A percentile compares a stretch with the other conserved stretches of the same genome.
These are phyloP conservation scores for Stegana nigrithorax DNA, from an alignment of 2,888 invertebrate species.

Conservation along the genomic window DNA sequence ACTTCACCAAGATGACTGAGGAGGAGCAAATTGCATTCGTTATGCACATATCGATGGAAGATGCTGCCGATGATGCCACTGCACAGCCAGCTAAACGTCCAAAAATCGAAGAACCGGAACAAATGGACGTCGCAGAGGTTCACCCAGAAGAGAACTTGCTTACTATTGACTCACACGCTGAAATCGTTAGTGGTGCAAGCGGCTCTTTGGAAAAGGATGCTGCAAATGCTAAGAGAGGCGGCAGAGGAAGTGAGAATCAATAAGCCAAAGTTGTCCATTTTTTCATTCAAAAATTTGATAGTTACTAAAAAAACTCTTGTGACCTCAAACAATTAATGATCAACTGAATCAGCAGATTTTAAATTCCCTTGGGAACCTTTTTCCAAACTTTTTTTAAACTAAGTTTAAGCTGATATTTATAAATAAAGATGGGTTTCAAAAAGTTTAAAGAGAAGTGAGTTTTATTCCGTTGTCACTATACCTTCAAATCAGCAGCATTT, in stretches of 20 bases:
- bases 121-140: slow-evolving; percentile 90
- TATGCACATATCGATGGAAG: slow-evolving; percentile 99
- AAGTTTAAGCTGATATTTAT: too few relatives aligned
- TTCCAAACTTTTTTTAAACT: too few relatives aligned
- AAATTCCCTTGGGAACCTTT: too few relatives aligned
- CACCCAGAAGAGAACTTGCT: slow-evolving; percentile 94
- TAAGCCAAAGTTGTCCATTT: slow-evolving; percentile 10
- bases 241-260: slow-evolving; percentile 49
- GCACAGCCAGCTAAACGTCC: slow-evolving; percentile 72
- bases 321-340: too few relatives aligned
- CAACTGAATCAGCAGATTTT: too few relatives aligned
- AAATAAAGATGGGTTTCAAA: too few relatives aligned
- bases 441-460: too few relatives aligned
- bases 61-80: slow-evolving; percentile 71
- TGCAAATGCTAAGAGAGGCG: slow-evolving; percentile 63
- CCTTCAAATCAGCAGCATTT: too few relatives aligned
- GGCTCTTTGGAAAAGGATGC: slow-evolving; percentile 78
- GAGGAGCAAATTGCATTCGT: slow-evolving; percentile 99
- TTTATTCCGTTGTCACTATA: too few relatives aligned
- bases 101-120: slow-evolving; percentile 71
- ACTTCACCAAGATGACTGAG: slow-evolving; percentile 93
- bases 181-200: slow-evolving; percentile 87
- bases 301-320: too few relatives aligned
- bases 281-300: too few relatives aligned
- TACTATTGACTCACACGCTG: slow-evolving; percentile 93